Evolutionary conservation across 1,140 invertebrate genomes (phyloP), one percentile per base, ranked within the genome.

Genomic region (Kradibia gibbosae): DNA sequence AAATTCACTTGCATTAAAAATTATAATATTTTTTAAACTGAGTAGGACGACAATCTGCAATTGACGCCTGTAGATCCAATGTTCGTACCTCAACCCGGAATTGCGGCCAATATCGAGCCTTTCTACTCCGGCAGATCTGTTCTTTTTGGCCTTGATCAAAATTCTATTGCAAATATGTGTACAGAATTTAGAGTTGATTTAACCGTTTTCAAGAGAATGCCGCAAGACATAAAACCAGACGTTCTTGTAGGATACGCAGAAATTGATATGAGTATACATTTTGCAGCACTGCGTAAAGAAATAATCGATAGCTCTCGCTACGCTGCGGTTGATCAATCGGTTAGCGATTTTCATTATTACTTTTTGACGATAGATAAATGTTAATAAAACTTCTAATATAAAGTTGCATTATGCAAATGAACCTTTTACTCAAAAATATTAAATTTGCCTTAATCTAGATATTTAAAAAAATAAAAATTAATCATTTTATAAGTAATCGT

Each of bases 101-200:
- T 88, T 0, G 83, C 82, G 0, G 82, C 85, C 0, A 85, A 89
- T n/a, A 34, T 85, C 1, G 88, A 91, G 71, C 71, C 83, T 3
- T 88, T 91, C 25, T 87, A 88, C 31, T 78, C 87, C 0, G 90
- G 90, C 0, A 82, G 84, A 10, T 91, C 90, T 0, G 83, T 91
- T 0, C 70, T 90, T 60, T 91, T 91, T 78, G 86, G 89, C 1
- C 73, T 89, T 10, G 83, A 85, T 55, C 73, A 84, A 0, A 55
- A 81, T 2, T 28, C 80, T 0, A 13, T 82, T 0, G 25, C 22
- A 3, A 73, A 86, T 10, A 85, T 85, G 39, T 17, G 74, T 0
- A 62, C 76, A 0, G 83, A 89, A 28, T 86, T 91, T 39, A 82
- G 83, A 0, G 80, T 91, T 8, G 83, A 65, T 1, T 3, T 91